Conservation (phyloP, 2,113 vertebrate species). For the Leptobrachium ailaonicum region DNA sequence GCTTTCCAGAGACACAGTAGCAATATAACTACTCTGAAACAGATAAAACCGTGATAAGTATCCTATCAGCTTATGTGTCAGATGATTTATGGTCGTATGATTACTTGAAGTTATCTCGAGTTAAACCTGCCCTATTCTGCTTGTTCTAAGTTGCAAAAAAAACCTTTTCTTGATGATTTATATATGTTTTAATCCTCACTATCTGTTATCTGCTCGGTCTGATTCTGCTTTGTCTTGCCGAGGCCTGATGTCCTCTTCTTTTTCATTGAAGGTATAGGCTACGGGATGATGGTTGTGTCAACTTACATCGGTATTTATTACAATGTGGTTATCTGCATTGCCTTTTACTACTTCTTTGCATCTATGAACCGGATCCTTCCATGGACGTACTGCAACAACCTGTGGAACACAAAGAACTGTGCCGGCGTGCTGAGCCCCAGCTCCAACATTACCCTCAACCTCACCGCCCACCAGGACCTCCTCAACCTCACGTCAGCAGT, state of each 20-base stretch:
- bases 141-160: no score
- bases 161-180: no score
- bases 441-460: slow-evolving; percentile 68
- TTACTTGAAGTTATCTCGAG: no score
- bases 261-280: slow-evolving; percentile 82
- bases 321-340: slow-evolving; percentile 97
- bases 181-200: no score
- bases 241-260: not conserved
- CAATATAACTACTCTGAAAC: no score
- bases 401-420: slow-evolving; percentile 90
- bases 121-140: no score
- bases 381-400: slow-evolving; percentile 96
- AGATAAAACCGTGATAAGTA: no score
- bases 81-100: no score
- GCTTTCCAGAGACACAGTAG: no score
- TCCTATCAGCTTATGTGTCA: no score
- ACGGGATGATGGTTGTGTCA: slow-evolving; percentile 99
- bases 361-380: slow-evolving; percentile 93
- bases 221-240: not conserved
- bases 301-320: slow-evolving; percentile 98
- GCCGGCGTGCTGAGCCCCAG: slow-evolving; percentile 71
- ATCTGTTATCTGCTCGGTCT: not conserved
- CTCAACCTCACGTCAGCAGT: slow-evolving; percentile 71
- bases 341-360: slow-evolving; percentile 98
- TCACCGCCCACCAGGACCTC: slow-evolving; percentile 40